phyloP scores from a whole-genome alignment of 2,888 invertebrate species.

The Troides aeacus region DNA sequence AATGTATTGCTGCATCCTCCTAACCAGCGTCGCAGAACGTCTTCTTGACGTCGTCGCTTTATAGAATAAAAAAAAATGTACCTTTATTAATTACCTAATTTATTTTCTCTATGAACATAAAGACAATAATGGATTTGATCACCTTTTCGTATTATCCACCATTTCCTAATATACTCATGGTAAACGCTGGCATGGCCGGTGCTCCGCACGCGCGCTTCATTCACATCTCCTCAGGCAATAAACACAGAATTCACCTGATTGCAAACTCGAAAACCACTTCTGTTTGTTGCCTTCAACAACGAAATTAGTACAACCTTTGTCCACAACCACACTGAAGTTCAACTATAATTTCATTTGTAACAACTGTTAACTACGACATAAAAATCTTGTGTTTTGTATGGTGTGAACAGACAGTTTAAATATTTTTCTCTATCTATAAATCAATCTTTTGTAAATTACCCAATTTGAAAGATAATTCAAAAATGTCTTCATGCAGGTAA shows the following conservation, averaged over 20 bases:
- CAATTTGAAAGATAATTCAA: conserved; percentile 17
- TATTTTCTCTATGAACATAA: too few relatives aligned
- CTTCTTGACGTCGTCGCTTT: too few relatives aligned
- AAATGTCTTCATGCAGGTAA: conserved; percentile 24
- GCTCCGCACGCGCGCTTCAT: conserved; percentile 26
- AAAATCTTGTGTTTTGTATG: neutral
- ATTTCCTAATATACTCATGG: neutral
- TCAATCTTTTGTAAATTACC: conserved; percentile 9
- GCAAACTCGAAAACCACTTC: conserved; percentile 20
- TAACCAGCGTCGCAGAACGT: too few relatives aligned
- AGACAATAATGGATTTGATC: neutral
- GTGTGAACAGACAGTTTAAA: neutral
- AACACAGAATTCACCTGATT: conserved; percentile 25
- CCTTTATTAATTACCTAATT: too few relatives aligned
- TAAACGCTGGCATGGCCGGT: neutral
- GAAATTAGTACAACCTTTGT: conserved; percentile 1
- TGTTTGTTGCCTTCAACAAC: conserved; percentile 1
- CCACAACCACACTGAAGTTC: neutral
- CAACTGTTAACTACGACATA: neutral
- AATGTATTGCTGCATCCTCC: too few relatives aligned
- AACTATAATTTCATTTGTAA: neutral
- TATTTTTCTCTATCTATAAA: conserved; percentile 3
- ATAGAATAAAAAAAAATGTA: too few relatives aligned
- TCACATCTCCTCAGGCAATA: conserved; percentile 27
- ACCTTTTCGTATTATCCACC: conserved; percentile 2